These are phyloP conservation scores for Parambassis ranga DNA, from an alignment of 2,797 vertebrate species.

Conservation along the genomic window DNA sequence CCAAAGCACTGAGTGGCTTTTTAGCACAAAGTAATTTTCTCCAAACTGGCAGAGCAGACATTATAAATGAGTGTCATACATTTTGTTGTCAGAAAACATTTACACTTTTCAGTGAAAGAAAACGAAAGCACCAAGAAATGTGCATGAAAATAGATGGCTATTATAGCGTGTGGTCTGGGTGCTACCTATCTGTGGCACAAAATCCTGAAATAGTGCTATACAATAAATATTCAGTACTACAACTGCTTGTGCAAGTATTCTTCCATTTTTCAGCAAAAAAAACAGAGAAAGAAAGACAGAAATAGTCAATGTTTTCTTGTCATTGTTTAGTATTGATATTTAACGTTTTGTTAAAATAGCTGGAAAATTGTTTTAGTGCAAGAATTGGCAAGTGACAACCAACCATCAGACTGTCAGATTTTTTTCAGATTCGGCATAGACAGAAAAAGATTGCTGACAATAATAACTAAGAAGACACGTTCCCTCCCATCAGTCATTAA, in stretches of 20 bases:
- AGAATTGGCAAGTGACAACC: neutral
- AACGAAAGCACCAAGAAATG: conserved; percentile 17
- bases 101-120: conserved; percentile 33
- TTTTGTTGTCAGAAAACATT: conserved; percentile 51
- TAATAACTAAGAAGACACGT: conserved; percentile 48
- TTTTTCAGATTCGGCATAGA: conserved; percentile 9
- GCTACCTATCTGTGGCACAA: neutral
- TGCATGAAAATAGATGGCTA: conserved; percentile 30
- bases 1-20: conserved; percentile 27
- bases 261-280: neutral
- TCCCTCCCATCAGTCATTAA: conserved; percentile 55
- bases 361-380: conserved; percentile 5
- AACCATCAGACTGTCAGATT: conserved; percentile 24
- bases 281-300: neutral
- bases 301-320: neutral
- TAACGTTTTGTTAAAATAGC: conserved; percentile 1
- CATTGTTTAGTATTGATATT: conserved; percentile 5
- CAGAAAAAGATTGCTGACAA: conserved; percentile 33
- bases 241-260: neutral
- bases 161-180: conserved; percentile 10
- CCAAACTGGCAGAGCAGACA: conserved; percentile 50
- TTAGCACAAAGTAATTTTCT: conserved; percentile 63
- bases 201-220: too few species aligned
- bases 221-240: too few species aligned
- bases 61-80: conserved; percentile 49